Evolutionary conservation across 2,797 vertebrate species (phyloP).

Genomic region (Coracias cyanogaster): DNA sequence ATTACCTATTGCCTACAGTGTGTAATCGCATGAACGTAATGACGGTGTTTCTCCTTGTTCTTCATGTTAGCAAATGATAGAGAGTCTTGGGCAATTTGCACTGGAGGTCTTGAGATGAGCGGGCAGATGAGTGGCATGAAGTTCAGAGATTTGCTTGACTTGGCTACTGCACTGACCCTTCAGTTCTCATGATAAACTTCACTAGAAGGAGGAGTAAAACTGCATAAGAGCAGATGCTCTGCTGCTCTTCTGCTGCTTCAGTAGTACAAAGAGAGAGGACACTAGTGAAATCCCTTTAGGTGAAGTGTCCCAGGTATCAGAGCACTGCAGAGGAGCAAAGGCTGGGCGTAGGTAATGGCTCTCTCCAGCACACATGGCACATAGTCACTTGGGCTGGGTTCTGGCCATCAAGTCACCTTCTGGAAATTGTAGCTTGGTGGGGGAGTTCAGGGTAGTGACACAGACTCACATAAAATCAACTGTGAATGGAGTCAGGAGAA

Average conservation of each 20-base stretch:
- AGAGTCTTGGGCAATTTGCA: neutral
- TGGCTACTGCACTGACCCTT: neutral
- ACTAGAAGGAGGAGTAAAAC: neutral
- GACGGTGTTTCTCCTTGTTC: neutral
- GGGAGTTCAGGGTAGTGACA: neutral
- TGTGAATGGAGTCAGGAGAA: neutral
- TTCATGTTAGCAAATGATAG: neutral
- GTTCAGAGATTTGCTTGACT: neutral
- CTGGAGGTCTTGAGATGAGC: neutral
- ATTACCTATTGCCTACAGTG: neutral
- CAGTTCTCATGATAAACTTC: neutral
- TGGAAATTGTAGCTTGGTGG: neutral
- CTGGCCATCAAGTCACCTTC: neutral
- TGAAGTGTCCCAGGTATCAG: fast-evolving
- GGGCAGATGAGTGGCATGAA: fast-evolving
- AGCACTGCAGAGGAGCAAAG: neutral
- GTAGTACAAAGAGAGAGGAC: neutral
- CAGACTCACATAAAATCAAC: neutral
- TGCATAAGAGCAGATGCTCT: neutral
- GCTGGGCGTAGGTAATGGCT: neutral
- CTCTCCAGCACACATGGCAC: neutral
- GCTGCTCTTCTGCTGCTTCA: neutral
- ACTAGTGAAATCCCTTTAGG: neutral
- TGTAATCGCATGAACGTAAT: neutral
- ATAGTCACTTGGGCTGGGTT: fast-evolving